These are phyloP conservation scores for Labia minor DNA, from an alignment of 2,888 invertebrate genomes.

Conservation along the genomic window DNA sequence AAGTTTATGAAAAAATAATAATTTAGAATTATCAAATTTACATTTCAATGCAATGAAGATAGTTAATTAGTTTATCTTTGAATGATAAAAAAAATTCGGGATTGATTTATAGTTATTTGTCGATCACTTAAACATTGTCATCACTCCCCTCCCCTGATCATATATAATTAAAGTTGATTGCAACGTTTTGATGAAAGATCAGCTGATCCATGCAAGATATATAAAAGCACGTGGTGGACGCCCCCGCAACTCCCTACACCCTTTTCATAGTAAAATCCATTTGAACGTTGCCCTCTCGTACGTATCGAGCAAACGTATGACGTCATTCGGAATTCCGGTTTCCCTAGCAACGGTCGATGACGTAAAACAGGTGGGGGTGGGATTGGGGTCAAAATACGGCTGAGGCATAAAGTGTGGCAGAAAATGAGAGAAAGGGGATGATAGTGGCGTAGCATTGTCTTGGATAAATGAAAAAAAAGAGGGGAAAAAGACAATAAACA, in stretches of 20 bases:
- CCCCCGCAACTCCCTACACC: not conserved
- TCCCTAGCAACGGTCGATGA: not conserved
- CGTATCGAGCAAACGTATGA: conserved; percentile 7
- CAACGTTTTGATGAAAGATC: no score
- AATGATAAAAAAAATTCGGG: no score
- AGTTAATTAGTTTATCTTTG: no score
- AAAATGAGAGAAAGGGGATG: not conserved
- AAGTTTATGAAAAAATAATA: no score
- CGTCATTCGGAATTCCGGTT: conserved; percentile 13
- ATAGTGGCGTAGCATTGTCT: not conserved
- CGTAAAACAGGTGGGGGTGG: conserved; percentile 1
- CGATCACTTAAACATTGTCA: no score
- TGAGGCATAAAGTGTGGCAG: not conserved
- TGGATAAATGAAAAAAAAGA: not conserved
- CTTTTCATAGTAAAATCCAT: not conserved
- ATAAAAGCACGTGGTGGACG: no score
- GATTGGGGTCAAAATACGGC: conserved; percentile 14
- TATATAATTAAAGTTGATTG: no score
- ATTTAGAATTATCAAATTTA: no score
- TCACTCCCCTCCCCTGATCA: no score
- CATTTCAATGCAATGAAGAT: no score
- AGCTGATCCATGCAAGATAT: no score
- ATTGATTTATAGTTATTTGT: no score
- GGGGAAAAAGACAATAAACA: not conserved
- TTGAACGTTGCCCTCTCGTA: conserved; percentile 5